Evolutionary conservation across 2,113 vertebrate species (phyloP), one percentile per base, ranked within the genome.

Genomic region (Burhinus oedicnemus): DNA sequence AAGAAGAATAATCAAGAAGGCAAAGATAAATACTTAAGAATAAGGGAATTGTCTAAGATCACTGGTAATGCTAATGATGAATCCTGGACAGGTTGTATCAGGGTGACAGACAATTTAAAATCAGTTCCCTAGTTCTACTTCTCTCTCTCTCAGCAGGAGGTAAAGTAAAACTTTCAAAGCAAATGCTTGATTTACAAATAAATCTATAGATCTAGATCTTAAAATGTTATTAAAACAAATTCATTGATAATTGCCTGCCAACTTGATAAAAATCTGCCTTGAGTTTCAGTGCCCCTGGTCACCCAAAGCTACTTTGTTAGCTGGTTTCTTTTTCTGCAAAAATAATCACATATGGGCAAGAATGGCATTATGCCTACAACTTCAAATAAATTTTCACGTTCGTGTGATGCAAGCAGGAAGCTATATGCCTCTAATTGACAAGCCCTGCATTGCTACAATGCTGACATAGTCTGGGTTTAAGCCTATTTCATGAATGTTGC

Each of bases 331-430:
- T 90, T 95, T 89, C 83, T 85, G 79, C 89, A 94, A 95, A 95
- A 93, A 70, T 42, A 78, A 69, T 77, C 55, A 21, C 18, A 34
- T 18, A 65, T 45, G 10, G 57, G 34, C 32, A 93, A 89, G 52
- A 87, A 97, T 52, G 44, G 60, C 83, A 96, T 95, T 90, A 93
- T 65, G 77, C 27, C 26, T 96, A 81, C 79, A 79, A 92, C 27
- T 78, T 81, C 69, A 97, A 95, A 52, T 71, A 17, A 91, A 94
- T 95, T 95, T 97, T 96, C 44, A 83, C 94, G 96, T 98, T 96
- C 85, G 62, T 83, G 66, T 82, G 42, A 80, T 94, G 71, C 61
- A 97, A 94, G 25, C 54, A 93, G 54, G 79, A 96, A 93, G 54
- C 32, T 78, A 42, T 86, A 83, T 65, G 77, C 51, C 44, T 74